phyloP scores from a whole-genome alignment of 2,888 invertebrate genomes.

The Saturnia pavonia region DNA sequence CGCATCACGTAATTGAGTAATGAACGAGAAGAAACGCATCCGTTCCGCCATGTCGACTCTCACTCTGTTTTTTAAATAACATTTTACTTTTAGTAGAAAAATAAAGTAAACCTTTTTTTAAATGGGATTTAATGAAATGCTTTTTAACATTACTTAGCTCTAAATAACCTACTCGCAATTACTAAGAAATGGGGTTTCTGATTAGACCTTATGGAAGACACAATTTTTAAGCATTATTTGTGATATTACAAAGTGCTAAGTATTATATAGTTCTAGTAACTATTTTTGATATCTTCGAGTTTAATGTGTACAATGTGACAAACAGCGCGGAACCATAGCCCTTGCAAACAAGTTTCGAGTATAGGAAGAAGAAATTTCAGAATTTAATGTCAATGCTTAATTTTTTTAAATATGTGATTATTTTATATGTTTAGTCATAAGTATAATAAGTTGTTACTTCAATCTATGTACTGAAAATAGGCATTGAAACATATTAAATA shows the following conservation, averaged over 20 bases:
- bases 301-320: not conserved
- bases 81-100: slow-evolving; percentile 9
- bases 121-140: not conserved
- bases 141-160: not conserved
- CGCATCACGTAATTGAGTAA: slow-evolving; percentile 33
- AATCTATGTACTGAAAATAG: not conserved
- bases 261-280: not conserved
- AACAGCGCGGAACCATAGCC: not conserved
- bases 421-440: not conserved
- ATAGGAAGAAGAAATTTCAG: not conserved
- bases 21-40: slow-evolving; percentile 38
- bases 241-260: not conserved
- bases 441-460: not conserved
- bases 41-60: slow-evolving; percentile 42
- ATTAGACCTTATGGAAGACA: not conserved
- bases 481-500: not conserved
- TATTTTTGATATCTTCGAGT: not conserved
- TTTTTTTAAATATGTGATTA: not conserved
- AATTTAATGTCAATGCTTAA: not conserved
- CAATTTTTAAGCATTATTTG: not conserved
- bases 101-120: not conserved
- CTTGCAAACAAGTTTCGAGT: not conserved
- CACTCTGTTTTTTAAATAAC: slow-evolving; percentile 37
- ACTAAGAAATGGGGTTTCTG: not conserved
- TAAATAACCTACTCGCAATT: not conserved